Base-by-base conservation (phyloP, 2,797 vertebrate genomes). In the Betta splendens region DNA sequence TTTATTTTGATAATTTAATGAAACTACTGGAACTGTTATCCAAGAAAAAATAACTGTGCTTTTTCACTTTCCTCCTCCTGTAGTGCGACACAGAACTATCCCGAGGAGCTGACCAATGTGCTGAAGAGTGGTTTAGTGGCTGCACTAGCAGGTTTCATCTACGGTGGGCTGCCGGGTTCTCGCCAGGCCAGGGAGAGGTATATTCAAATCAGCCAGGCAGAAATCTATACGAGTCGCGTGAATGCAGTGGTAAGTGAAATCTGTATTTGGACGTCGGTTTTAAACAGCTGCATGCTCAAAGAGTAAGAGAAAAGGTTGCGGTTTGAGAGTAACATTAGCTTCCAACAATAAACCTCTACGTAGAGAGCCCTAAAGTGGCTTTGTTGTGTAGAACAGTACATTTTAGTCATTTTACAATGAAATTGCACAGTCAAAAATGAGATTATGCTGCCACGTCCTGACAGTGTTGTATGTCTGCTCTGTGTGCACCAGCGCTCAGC, bases 81-180 rank as follows among this genome's bases (percentile, higher is more conserved):
- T 20, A 98, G 96, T 62, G 87, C 87, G 9, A 69, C 17, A 5
- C 83, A 87, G 59, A 63, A 1, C 18, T 81, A 60, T 33, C 77
- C 95, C 0, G 93, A 95, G 85, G 96, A 98, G 67, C 57, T 93
- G 40, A 15, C 73, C 28, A 86, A 80, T 18, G 84, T 97, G 37
- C 0, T 81, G 13, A 95, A 87, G 81, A 75, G 93, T 1, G 72
- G 90, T 0, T 0, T 90, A 4, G 68, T 87, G 0, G 93, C 81
- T 0, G 91, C 85, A 0, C 0, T 94, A 0, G 60, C 84, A 0
- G 96, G 96, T 36, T 80, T 93, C 73, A 0, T 91, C 1, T 98
- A 96, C 48, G 96, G 96, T 1, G 96, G 96, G 9, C 36, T 98
- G 52, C 96, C 95, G 0, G 97, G 92, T 2, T 97, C 94, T 35